Evolutionary conservation across 2,888 invertebrate genomes (phyloP), one percentile per base, ranked within the genome.

Genomic region (Trypoxylon attenuatum): DNA sequence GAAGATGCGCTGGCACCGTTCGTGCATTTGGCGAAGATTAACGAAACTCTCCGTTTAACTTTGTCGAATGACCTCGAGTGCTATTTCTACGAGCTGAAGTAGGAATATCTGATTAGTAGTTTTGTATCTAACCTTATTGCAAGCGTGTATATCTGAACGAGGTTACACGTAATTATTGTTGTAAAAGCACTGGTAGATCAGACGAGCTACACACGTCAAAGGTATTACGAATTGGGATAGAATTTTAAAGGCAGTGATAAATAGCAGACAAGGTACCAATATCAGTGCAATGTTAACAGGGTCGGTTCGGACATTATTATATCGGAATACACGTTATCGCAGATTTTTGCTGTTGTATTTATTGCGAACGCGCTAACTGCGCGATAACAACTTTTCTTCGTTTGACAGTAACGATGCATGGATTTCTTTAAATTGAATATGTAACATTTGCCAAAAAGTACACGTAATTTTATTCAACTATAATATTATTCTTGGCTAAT

Each of bases 21-120:
- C n/a, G 19, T 16, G 43, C 15, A 8, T 33, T 61, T 45, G 47
- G 45, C 21, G 27, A 62, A 58, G 53, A 50, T 53, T 18, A 50
- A 53, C 39, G 18, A 38, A 38, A 16, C 43, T 29, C 16, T 4
- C 16, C 5, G 10, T 33, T 16, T 25, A 58, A 38, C 47, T 27
- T 6, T n/a, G 5, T 8, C 10, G 25, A 62, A 2, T 16, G 29
- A 18, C 8, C 38, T 73, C 54, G 62, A 65, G 33, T 25, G 57
- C 21, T 42, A 47, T 18, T 39, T 42, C 10, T 23, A 29, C 49
- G 52, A 66, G 56, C 43, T 39, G 29, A 33, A 33, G 33, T 33
- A 33, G n/a, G n/a, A n/a, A 33, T 13, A 33, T 33, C 4, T 13
- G n/a, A 13, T 33, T 33, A 33, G 13, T 13, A 33, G 33, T 6